Percentiles rank a stretch among this genome's conserved stretches.
phyloP scores from a whole-genome alignment of 1,140 invertebrate species.

The Cydia pomonella region DNA sequence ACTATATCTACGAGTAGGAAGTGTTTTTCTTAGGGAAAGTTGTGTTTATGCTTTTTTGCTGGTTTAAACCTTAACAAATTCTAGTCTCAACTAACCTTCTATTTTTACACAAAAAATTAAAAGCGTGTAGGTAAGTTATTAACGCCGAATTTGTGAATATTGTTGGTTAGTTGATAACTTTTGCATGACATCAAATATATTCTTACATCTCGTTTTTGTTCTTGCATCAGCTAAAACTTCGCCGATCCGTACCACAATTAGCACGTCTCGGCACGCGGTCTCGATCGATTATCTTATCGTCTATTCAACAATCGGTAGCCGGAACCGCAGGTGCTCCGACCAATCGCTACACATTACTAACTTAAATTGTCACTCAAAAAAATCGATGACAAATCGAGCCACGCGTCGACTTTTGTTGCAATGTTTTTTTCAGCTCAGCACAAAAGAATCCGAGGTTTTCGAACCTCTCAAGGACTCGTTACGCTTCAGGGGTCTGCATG shows the following conservation, averaged over 20 bases:
- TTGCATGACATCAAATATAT: not conserved
- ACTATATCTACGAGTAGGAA: too few species aligned
- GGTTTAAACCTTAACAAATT: too few species aligned
- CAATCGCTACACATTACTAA: conserved; percentile 24
- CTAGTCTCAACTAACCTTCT: too few species aligned
- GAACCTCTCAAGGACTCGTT: conserved; percentile 71
- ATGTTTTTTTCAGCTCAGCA: conserved; percentile 58
- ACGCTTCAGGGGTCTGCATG: conserved; percentile 66
- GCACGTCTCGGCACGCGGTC: conserved; percentile 9
- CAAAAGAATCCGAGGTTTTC: conserved; percentile 62
- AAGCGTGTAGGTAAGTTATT: too few species aligned
- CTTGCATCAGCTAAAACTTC: not conserved
- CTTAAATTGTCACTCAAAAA: conserved; percentile 51
- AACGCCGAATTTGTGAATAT: too few species aligned
- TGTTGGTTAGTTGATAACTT: too few species aligned
- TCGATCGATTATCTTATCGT: conserved; percentile 10
- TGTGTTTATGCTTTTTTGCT: too few species aligned
- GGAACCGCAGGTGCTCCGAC: not conserved
- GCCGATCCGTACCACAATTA: not conserved
- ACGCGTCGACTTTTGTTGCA: conserved; percentile 50
- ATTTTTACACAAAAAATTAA: too few species aligned
- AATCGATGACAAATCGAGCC: conserved; percentile 64
- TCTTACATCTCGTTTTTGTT: not conserved
- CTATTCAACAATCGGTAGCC: conserved; percentile 17
- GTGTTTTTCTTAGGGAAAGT: too few species aligned